Evolutionary conservation across 2,797 vertebrate genomes (phyloP).

Genomic region (Crax fasciolata): DNA sequence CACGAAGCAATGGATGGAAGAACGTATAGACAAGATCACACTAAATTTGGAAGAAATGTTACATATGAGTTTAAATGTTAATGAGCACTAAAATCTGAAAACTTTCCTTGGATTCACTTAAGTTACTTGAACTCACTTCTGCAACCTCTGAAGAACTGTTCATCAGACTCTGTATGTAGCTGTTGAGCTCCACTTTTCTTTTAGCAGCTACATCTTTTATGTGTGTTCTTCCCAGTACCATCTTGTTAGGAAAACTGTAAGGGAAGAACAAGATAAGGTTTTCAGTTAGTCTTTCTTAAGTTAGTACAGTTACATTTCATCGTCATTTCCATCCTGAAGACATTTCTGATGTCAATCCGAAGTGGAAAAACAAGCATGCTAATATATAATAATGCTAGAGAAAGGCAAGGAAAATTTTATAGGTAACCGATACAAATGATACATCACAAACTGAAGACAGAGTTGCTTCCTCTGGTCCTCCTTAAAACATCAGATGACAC

Average conservation of each 20-base stretch:
- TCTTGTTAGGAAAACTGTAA: conserved; percentile 93
- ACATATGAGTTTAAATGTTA: conserved; percentile 55
- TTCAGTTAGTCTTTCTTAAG: conserved; percentile 15
- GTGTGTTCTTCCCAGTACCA: conserved; percentile 97
- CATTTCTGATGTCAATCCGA: not conserved
- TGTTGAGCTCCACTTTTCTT: conserved; percentile 96
- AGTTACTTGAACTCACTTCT: conserved; percentile 85
- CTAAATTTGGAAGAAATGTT: conserved; percentile 80
- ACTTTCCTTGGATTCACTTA: not conserved
- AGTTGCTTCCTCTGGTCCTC: not conserved
- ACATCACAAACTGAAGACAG: not conserved
- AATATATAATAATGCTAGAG: fast-evolving
- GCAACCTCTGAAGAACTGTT: conserved; percentile 92
- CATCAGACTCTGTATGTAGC: conserved; percentile 96
- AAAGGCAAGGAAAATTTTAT: not conserved
- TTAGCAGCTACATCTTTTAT: conserved; percentile 97
- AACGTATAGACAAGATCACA: conserved; percentile 99
- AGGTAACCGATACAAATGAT: not conserved
- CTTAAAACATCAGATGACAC: not conserved
- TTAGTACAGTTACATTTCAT: not conserved
- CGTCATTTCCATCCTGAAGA: conserved; percentile 7
- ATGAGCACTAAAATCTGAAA: not conserved
- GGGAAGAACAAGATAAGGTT: conserved; percentile 13
- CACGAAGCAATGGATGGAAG: conserved; percentile 95
- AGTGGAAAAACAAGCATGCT: not conserved